Evolutionary conservation across 2,888 invertebrate species (phyloP), one percentile per base, ranked within the genome.

Genomic region (Erebia ligea): DNA sequence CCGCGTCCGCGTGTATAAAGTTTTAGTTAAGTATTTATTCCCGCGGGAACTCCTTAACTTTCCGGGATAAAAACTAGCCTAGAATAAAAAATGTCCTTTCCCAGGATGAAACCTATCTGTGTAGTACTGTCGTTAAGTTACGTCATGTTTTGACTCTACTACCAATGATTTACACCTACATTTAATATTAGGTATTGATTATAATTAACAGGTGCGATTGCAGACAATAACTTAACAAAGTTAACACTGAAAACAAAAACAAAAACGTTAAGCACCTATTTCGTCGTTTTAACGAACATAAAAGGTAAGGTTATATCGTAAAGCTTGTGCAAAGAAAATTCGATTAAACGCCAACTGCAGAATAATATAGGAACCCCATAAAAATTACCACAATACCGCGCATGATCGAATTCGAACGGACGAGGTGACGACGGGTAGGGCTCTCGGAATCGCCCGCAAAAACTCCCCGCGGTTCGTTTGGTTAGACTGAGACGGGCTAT

Each of bases 381-480:
- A 56, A 66, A 56, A 57, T 66, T 13, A 34, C 66, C 56, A 59
- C 58, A 25, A 67, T 67, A 58, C 67, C 48, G 58, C 58, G 58
- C 67, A 67, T 58, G 67, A 67, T 67, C 67, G 67, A 21, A 17
- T 45, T 67, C 67, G 67, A 21, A 34, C 58, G 56, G 66, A 42
- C 52, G 66, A 71, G 68, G 70, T 72, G 75, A 76, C 76, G 79
- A 74, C 76, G 76, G 75, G 73, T 73, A 63, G 59, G 79, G 52
- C 69, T 74, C 75, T 71, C 56, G 70, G 74, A 75, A 75, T 61
- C 72, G 65, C 62, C 69, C 75, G 82, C 84, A 88, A 88, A 89
- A 89, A 89, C 84, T 67, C 56, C 66, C 65, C 80, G 88, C 91
- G 91, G 91, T 72, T 75, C 85, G 82, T 90, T 83, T 91, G 90